Percentiles rank a stretch among this genome's conserved stretches.
phyloP scores from a whole-genome alignment of 2,113 vertebrate species.

The Eurystomus gularis region DNA sequence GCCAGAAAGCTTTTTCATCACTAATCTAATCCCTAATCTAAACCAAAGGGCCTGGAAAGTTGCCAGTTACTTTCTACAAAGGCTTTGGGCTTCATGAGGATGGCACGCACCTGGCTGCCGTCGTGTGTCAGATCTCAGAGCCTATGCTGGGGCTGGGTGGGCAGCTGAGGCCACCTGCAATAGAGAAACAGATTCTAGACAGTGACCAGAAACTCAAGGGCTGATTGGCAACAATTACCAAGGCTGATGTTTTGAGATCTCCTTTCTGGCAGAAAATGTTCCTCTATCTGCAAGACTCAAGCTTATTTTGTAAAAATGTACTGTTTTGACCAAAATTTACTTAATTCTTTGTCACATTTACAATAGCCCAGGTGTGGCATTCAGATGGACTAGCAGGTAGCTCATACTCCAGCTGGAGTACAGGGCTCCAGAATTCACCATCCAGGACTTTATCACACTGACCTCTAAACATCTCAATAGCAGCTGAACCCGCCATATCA shows the following conservation, averaged over 20 bases:
- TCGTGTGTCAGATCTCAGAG: background rate
- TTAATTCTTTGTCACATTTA: background rate
- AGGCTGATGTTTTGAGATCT: background rate
- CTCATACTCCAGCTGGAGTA: background rate
- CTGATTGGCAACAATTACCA: background rate
- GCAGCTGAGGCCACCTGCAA: background rate
- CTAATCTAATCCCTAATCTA: background rate
- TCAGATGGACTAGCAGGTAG: background rate
- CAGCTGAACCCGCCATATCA: background rate
- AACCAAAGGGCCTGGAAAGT: background rate
- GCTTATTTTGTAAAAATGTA: background rate
- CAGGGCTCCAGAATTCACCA: background rate
- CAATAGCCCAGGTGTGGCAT: background rate
- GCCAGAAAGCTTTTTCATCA: background rate
- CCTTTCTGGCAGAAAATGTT: background rate
- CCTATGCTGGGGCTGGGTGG: fast-evolving
- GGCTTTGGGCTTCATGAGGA: background rate
- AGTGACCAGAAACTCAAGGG: background rate
- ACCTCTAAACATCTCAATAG: background rate
- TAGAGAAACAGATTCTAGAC: background rate
- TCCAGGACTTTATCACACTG: background rate
- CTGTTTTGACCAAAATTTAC: background rate
- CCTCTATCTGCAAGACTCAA: background rate
- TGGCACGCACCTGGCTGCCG: background rate
- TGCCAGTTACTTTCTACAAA: background rate